phyloP scores from a whole-genome alignment of 2,797 vertebrate genomes.

The Pseudochromis fuscus region DNA sequence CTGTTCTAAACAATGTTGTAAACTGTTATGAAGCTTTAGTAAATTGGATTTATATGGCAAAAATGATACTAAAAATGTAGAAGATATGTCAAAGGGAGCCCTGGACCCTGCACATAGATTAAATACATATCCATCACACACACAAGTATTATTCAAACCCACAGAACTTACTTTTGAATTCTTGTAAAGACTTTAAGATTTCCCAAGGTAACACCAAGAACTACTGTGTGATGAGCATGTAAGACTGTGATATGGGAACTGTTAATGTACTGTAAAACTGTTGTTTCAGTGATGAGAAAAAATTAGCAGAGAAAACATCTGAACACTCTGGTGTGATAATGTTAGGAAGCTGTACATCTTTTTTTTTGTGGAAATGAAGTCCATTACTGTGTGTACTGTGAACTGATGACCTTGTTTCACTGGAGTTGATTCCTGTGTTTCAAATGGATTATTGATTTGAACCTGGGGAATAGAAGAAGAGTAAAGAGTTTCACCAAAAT shows the following conservation, averaged over 20 bases:
- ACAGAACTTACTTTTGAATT: not conserved
- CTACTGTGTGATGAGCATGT: too few species aligned
- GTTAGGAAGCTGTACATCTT: too few species aligned
- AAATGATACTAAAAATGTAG: too few species aligned
- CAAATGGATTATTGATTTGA: conserved; percentile 18
- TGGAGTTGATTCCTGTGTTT: not conserved
- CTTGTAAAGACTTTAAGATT: not conserved
- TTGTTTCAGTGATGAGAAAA: too few species aligned
- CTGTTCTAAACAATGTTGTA: too few species aligned
- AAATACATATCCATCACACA: not conserved
- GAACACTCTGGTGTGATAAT: too few species aligned
- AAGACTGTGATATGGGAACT: too few species aligned
- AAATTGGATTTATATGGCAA: too few species aligned
- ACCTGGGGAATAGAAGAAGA: conserved; percentile 1
- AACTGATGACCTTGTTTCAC: conserved; percentile 5
- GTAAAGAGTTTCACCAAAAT: not conserved
- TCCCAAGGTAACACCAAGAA: not conserved
- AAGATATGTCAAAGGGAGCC: not conserved
- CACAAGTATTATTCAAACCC: not conserved
- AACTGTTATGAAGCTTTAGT: too few species aligned
- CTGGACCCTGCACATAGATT: not conserved
- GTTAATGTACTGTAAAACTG: too few species aligned
- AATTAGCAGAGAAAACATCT: too few species aligned
- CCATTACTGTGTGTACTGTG: not conserved
- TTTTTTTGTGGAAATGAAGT: not conserved